These are phyloP conservation scores for Seira ritae DNA, from an alignment of 2,888 invertebrate species.

Conservation along the genomic window DNA sequence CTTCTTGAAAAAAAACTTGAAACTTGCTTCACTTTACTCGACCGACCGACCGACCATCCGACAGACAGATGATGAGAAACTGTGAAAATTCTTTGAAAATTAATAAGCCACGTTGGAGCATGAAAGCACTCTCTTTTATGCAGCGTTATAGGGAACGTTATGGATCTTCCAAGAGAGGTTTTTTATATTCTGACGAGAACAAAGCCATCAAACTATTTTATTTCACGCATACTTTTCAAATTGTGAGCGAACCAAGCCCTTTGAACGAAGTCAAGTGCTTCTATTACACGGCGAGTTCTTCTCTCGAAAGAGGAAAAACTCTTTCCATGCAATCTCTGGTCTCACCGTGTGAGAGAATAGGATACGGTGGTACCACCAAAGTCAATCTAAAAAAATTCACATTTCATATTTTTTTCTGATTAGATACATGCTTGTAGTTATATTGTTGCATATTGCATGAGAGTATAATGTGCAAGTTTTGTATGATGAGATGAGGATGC, in stretches of 20 bases:
- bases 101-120: not conserved
- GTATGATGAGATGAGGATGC: constrained; percentile 15
- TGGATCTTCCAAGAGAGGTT: not conserved
- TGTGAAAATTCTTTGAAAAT: constrained; percentile 54
- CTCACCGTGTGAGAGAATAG: not conserved
- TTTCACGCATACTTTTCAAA: constrained; percentile 52
- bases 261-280: constrained; percentile 44
- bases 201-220: constrained; percentile 30
- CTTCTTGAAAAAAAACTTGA: constrained; percentile 29
- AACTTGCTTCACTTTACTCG: constrained; percentile 12
- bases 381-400: not conserved
- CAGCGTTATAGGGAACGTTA: not conserved
- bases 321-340: not conserved
- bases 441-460: constrained; percentile 23
- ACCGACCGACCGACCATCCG: constrained; percentile 31
- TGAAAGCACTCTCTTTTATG: not conserved
- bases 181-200: not conserved
- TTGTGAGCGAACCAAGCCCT: constrained; percentile 52
- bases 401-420: constrained; percentile 6
- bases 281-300: constrained; percentile 22
- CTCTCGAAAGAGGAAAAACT: not conserved
- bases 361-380: not conserved
- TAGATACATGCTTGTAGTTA: not conserved
- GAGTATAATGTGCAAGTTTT: not conserved
- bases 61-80: constrained; percentile 18